A percentile compares a stretch with the other conserved stretches of the same genome.
Evolutionary conservation across 2,888 invertebrate species (phyloP).

Genomic region (Lycaena phlaeas): DNA sequence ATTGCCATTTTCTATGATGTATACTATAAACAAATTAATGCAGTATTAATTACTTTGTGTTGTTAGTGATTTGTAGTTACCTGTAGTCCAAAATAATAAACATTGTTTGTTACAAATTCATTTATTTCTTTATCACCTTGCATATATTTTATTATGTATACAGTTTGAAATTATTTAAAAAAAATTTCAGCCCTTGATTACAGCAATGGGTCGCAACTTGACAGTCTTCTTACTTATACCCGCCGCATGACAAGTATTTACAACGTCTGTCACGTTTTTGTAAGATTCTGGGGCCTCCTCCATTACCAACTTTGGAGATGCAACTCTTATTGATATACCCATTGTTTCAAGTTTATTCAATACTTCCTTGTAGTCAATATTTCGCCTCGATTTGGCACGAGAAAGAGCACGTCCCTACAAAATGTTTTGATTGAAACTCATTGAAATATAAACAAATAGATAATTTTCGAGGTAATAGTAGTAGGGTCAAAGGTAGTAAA

Average conservation of each 20-base stretch:
- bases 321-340: conserved; percentile 96
- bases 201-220: conserved; percentile 97
- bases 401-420: conserved; percentile 95
- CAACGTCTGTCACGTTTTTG: conserved; percentile 99
- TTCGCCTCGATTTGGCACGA: conserved; percentile 96
- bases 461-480: too few relatives aligned
- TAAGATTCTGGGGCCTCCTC: conserved; percentile 99
- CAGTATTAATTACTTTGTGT: conserved; percentile 55
- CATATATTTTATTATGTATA: too few relatives aligned
- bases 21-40: conserved; percentile 17
- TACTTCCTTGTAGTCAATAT: conserved; percentile 94
- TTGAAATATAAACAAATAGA: too few relatives aligned
- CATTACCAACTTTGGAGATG: conserved; percentile 99
- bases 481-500: too few relatives aligned
- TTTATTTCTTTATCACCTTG: too few relatives aligned
- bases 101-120: conserved; percentile 3
- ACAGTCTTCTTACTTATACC: conserved; percentile 98
- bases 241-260: conserved; percentile 97
- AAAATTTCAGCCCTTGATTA: conserved; percentile 90
- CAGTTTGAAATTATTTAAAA: background rate
- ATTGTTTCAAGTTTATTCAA: conserved; percentile 84
- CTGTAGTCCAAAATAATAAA: conserved; percentile 24
- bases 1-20: conserved; percentile 15
- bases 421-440: conserved; percentile 18
- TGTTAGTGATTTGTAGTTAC: conserved; percentile 23